Conservation (phyloP, 2,113 vertebrate genomes). For the Protobothrops mucrosquamatus region DNA sequence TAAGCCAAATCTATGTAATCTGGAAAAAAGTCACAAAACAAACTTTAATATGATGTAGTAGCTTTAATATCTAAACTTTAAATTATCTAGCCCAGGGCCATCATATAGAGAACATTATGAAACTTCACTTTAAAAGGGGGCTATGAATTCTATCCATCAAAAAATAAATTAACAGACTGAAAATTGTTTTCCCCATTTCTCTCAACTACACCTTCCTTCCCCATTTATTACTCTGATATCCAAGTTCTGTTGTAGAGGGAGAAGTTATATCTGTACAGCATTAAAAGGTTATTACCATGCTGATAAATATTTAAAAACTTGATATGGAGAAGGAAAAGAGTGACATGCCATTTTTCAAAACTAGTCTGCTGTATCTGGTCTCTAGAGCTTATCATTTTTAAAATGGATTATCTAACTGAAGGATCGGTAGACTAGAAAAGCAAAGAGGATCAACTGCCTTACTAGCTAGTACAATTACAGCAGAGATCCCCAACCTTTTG, state of each 20-base stretch:
- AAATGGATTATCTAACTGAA: neutral
- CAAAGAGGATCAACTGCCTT: neutral
- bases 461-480: neutral
- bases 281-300: neutral
- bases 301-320: neutral
- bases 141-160: neutral
- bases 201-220: neutral
- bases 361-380: neutral
- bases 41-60: neutral
- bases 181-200: neutral
- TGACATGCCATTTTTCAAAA: neutral
- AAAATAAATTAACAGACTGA: neutral
- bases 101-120: neutral
- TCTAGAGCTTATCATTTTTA: neutral
- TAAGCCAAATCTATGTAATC: neutral
- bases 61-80: neutral
- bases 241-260: neutral
- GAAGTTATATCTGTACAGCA: neutral
- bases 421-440: neutral
- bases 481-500: too few relatives aligned
- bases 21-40: neutral
- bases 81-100: neutral
- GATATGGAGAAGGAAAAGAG: neutral
- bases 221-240: neutral
- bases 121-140: neutral